A percentile compares a stretch with the other conserved stretches of the same genome.
These are phyloP conservation scores for Tethya wilhelma DNA, from an alignment of 37 sponge, comb jelly and placozoan genomes.

Conservation along the genomic window DNA sequence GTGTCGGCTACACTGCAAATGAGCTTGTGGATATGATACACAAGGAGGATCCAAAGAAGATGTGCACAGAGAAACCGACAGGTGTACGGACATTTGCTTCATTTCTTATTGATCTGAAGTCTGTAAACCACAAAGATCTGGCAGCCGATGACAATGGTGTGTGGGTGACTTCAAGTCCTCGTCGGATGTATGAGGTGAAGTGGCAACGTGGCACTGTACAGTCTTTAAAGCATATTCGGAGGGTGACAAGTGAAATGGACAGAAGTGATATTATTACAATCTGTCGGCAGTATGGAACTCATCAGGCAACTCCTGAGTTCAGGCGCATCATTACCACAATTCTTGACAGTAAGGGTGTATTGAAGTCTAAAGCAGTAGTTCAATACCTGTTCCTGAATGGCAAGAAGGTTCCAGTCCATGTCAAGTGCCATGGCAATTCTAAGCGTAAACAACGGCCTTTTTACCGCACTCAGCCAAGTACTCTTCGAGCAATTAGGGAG, in stretches of 20 bases:
- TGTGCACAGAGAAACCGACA: conserved; percentile 26
- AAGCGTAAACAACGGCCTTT: conserved; percentile 3
- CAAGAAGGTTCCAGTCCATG: not conserved
- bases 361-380: not conserved
- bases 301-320: not conserved
- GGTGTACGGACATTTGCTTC: conserved; percentile 28
- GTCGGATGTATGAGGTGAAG: conserved; percentile 15
- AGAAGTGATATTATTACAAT: not conserved
- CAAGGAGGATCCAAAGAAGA: not conserved
- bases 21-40: not conserved
- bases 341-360: not conserved
- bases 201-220: not conserved
- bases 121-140: conserved; percentile 5
- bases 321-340: not conserved
- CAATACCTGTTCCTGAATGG: not conserved
- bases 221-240: conserved; percentile 5
- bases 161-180: conserved; percentile 29
- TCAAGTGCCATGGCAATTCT: not conserved
- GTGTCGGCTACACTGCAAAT: not conserved
- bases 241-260: not conserved
- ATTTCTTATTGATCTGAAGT: conserved; percentile 7
- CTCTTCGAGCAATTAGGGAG: conserved; percentile 3
- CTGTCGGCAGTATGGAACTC: conserved; percentile 5
- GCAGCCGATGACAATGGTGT: conserved; percentile 45
- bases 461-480: conserved; percentile 12